phyloP scores from a whole-genome alignment of 2,113 vertebrate species.

The Naja naja region DNA sequence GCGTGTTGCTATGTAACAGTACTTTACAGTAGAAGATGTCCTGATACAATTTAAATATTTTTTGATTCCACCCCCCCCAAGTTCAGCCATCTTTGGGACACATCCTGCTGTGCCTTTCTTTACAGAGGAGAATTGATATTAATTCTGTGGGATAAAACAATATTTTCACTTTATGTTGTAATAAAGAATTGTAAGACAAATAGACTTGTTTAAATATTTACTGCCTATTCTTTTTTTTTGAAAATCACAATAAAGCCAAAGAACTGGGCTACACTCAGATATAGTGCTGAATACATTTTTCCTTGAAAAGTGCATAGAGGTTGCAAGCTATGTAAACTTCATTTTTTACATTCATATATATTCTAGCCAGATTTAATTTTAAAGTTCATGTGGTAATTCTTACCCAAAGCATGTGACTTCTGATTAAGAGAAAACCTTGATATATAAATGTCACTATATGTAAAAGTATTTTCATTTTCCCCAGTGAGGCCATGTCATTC shows the following conservation, averaged over 20 bases:
- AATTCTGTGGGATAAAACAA: neutral
- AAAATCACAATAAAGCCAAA: neutral
- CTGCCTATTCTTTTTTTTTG: neutral
- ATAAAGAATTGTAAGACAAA: neutral
- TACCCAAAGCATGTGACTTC: neutral
- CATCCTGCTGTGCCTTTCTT: conserved; percentile 21
- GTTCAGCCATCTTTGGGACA: conserved; percentile 9
- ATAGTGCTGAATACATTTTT: neutral
- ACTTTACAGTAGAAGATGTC: conserved; percentile 36
- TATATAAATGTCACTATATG: neutral
- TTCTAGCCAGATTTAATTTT: neutral
- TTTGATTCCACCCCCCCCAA: neutral
- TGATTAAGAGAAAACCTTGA: neutral
- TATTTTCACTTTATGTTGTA: neutral
- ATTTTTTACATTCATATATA: neutral
- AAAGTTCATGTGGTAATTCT: neutral
- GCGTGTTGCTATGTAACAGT: conserved; percentile 22
- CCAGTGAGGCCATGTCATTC: neutral
- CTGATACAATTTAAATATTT: conserved; percentile 34
- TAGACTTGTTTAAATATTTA: neutral
- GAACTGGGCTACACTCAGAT: neutral
- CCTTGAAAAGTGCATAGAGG: neutral
- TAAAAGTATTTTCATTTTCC: neutral
- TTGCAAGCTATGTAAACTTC: neutral
- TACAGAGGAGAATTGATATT: conserved; percentile 18